Base-by-base conservation (phyloP, 2,113 vertebrate species). In the Orthonyx spaldingii region DNA sequence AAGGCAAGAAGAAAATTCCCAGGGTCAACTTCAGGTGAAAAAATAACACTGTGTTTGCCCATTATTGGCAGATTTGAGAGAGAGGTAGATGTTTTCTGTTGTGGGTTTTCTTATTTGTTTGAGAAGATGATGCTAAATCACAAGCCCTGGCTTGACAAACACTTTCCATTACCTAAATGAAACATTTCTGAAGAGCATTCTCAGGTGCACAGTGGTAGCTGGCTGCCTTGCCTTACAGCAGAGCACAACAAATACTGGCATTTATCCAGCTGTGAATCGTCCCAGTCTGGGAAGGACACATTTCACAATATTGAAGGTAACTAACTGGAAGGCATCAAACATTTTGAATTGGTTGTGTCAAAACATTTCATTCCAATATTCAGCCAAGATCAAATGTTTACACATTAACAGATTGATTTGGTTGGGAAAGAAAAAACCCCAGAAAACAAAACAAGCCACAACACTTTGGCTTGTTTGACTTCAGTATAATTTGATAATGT, bases 281-380 rank as follows among this genome's bases (percentile, higher is more conserved):
- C 90, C 63, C 85, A 77, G 64, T 80, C 80, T 91, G 82, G 55
- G 63, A 94, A 91, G 68, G 72, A 92, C 64, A 56, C 33, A 49
- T 95, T 96, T 92, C 83, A 97, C 76, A 97, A 93, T 84, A 89
- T 94, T 96, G 92, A 92, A 95, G 82, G 52, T 84, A 86, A 89
- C 75, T 91, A 84, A 95, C 82, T 94, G 93, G 82, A 97, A 95
- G 79, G 37, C 71, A 92, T 88, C 79, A 93, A 91, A 77, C 71
- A 86, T 70, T 94, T 96, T 86, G 55, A 87, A 93, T 88, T 72
- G 46, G 50, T 94, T 93, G 30, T 86, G 89, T 94, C 93, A 97
- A 96, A 96, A 96, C 71, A 95, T 81, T 96, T 95, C 76, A 91
- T 91, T 94, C 59, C 47, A 19, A 77, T 91, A 90, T 80, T 93